These are phyloP conservation scores for Palloptera scutellata DNA, from an alignment of 2,888 invertebrate genomes.

Conservation along the genomic window DNA sequence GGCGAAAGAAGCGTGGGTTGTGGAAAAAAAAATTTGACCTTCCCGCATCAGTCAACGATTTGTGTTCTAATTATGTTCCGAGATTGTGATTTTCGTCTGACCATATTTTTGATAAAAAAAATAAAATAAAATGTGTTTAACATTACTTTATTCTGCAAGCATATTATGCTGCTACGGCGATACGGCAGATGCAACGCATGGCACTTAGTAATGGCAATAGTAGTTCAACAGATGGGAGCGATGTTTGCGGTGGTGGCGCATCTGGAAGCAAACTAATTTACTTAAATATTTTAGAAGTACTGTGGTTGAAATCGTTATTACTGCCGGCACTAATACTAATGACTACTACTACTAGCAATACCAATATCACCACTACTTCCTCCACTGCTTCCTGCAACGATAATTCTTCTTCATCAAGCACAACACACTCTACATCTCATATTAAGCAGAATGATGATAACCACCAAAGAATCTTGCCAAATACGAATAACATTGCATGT, in stretches of 20 bases:
- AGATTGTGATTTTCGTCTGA: too few species aligned
- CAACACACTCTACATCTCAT: not conserved
- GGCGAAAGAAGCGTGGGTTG: too few species aligned
- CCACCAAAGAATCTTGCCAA: not conserved
- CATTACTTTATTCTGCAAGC: slow-evolving; percentile 76
- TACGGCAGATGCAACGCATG: slow-evolving; percentile 97
- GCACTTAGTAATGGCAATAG: slow-evolving; percentile 77
- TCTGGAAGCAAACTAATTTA: slow-evolving; percentile 29
- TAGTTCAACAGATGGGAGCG: slow-evolving; percentile 8
- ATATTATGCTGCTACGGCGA: slow-evolving; percentile 97
- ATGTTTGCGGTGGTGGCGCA: not conserved
- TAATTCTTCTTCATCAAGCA: not conserved
- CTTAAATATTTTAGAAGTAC: not conserved
- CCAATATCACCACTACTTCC: not conserved
- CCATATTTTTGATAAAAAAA: too few species aligned
- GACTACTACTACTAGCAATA: not conserved
- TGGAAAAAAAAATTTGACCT: too few species aligned
- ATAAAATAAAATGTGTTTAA: too few species aligned
- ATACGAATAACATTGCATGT: not conserved
- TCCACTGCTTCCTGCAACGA: not conserved
- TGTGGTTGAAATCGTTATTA: not conserved
- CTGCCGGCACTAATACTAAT: not conserved
- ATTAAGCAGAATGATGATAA: not conserved
- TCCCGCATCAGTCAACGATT: too few species aligned
- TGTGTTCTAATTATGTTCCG: too few species aligned